Evolutionary conservation across 2,797 vertebrate genomes (phyloP), one percentile per base, ranked within the genome.

Genomic region (Acipenser oxyrinchus): DNA sequence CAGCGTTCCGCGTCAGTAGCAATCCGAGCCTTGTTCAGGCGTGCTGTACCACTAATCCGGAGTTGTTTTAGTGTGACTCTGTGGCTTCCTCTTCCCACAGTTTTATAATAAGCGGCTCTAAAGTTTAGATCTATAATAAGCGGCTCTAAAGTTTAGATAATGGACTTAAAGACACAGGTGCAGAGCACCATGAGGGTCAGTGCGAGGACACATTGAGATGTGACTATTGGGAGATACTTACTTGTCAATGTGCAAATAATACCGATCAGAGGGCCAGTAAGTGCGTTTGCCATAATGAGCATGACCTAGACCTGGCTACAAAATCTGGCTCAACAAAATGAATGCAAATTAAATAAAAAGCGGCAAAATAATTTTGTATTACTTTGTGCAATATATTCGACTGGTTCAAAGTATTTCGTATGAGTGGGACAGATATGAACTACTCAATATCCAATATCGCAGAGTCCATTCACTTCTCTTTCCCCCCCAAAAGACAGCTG

Each of bases 71-170:
- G 88, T 67, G 72, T 82, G 87, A 89, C 88, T 88, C 87, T 82
- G 84, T 75, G 84, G 88, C 88, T 92, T 91, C 89, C 89, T 91
- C 87, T 92, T 92, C 90, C 90, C 89, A 90, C 89, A 92, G 89
- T 86, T 82, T 84, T 81, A 87, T 88, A 89, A 88, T 85, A 82
- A 83, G 75, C 83, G 76, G 70, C 79, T 79, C 83, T 81, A 81
- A 75, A 81, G 84, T 85, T 88, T 86, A 77, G 81, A 90, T 87
- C 15, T 81, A 87, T 88, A 89, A 88, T 85, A 82, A 83, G 75
- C 83, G 76, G 70, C 79, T 79, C 83, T 81, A 81, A 75, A 81
- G 84, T 85, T 88, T 86, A 77, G 80, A 90, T 87, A 87, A 86
- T 78, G 81, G 77, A 81, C 73, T 74, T 73, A 80, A n/a, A n/a